These are phyloP conservation scores for Amorpha juglandis DNA, from an alignment of 2,888 invertebrate genomes.

Conservation along the genomic window DNA sequence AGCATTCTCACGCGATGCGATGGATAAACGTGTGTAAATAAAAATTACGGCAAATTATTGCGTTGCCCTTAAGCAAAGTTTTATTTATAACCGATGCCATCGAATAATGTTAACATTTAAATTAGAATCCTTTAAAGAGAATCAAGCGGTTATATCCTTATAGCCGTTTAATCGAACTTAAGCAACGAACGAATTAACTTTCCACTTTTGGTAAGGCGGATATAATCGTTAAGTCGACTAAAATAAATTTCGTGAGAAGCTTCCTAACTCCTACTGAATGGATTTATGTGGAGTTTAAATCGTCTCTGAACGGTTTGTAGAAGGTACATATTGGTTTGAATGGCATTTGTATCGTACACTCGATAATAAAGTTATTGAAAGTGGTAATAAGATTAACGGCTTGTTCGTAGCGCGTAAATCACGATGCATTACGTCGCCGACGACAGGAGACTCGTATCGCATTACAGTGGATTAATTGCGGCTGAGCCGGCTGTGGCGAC, in stretches of 20 bases:
- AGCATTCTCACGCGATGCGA: conserved; percentile 66
- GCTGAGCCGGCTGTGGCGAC: conserved; percentile 66
- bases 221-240: conserved; percentile 77
- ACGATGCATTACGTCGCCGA: conserved; percentile 80
- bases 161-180: conserved; percentile 66
- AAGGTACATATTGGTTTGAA: conserved; percentile 69
- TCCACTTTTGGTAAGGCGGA: conserved; percentile 68
- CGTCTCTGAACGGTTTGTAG: conserved; percentile 52
- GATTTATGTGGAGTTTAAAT: conserved; percentile 52
- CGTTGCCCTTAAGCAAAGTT: neutral
- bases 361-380: conserved; percentile 83
- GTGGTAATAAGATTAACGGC: conserved; percentile 83
- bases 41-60: conserved; percentile 14
- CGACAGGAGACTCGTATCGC: conserved; percentile 78
- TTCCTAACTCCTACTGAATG: conserved; percentile 61
- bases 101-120: conserved; percentile 42
- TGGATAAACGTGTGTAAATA: neutral
- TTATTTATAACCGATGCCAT: conserved; percentile 26
- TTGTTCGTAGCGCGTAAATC: conserved; percentile 78
- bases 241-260: conserved; percentile 79
- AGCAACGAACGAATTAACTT: conserved; percentile 66
- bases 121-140: conserved; percentile 50
- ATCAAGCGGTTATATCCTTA: conserved; percentile 55
- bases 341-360: conserved; percentile 55
- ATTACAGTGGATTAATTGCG: conserved; percentile 81